phyloP scores from a whole-genome alignment of 2,888 invertebrate species.

The Tricholauxania praeusta region DNA sequence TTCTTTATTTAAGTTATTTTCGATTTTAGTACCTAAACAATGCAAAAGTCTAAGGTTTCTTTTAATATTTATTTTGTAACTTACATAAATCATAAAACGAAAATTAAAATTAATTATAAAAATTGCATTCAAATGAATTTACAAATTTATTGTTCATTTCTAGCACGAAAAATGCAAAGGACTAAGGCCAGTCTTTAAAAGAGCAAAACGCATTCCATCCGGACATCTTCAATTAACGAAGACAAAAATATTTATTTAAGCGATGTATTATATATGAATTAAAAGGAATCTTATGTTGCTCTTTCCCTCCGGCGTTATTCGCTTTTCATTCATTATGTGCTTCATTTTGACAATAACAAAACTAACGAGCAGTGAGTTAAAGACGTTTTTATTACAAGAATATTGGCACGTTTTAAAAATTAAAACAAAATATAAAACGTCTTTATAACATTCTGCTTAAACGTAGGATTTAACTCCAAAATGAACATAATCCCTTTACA shows the following conservation, averaged over 20 bases:
- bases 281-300: not conserved
- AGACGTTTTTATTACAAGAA: not conserved
- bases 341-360: too few species aligned
- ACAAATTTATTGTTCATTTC: conserved; percentile 14
- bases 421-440: conserved; percentile 31
- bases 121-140: not conserved
- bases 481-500: conserved; percentile 7
- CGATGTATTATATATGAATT: conserved; percentile 33
- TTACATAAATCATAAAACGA: conserved; percentile 12
- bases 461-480: too few species aligned
- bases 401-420: conserved; percentile 17
- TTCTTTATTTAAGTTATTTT: conserved; percentile 27
- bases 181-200: not conserved
- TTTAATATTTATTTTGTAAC: not conserved
- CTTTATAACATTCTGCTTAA: not conserved
- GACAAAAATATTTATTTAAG: conserved; percentile 42
- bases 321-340: not conserved
- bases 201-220: not conserved
- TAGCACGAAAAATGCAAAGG: not conserved
- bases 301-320: not conserved
- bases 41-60: conserved; percentile 3
- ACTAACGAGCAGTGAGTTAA: not conserved
- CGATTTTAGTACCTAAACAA: not conserved
- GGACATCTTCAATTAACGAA: conserved; percentile 49
- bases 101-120: conserved; percentile 7